Base-by-base conservation (phyloP, 92 coral and sea anemone genomes). In the Galaxea fascicularis region DNA sequence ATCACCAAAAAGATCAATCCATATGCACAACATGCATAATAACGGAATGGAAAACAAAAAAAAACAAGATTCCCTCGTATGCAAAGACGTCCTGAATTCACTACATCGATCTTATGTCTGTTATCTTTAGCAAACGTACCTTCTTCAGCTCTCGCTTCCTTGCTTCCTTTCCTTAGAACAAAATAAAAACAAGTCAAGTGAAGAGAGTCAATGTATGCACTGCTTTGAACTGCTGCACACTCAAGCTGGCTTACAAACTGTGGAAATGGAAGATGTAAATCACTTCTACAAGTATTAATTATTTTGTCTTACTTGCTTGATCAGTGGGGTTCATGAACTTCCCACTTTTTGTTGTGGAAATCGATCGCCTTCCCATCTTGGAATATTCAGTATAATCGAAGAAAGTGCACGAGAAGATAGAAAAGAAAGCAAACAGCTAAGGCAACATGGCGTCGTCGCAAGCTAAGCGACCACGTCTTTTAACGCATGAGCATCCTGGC, bases 301-400 rank as follows among this genome's bases (percentile, higher is more conserved):
- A n/a, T n/a, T n/a, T n/a, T n/a, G 8, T 10, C 99, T 92, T 91
- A 96, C 99, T 91, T 28, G 99, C 99, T 92, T 96, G 99, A 84
- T 96, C 99, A 27, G 99, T 96, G 5, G 99, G 99, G 79, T 96
- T 96, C 99, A 96, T 96, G 64, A 94, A 96, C 82, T 96, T 96
- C 70, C 99, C 99, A 96, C 98, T 96, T 87, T 96, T 96, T 44
- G 99, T 96, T 83, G 99, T 96, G 71, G 92, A 90, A 44, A 92
- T 95, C 47, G 99, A 96, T 20, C 99, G 91, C 80, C 99, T 88
- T 46, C 99, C 99, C 99, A 96, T 96, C 49, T 66, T 95, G 88
- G 21, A 68, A 25, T 57, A 45, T 51, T 44, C 17, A 7, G 57
- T 13, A 17, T 49, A 28, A 5, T 8, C 45, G 28, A 53, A 31